phyloP scores from a whole-genome alignment of 35 echinoderm and acorn worm species.

The Strongylocentrotus purpuratus region DNA sequence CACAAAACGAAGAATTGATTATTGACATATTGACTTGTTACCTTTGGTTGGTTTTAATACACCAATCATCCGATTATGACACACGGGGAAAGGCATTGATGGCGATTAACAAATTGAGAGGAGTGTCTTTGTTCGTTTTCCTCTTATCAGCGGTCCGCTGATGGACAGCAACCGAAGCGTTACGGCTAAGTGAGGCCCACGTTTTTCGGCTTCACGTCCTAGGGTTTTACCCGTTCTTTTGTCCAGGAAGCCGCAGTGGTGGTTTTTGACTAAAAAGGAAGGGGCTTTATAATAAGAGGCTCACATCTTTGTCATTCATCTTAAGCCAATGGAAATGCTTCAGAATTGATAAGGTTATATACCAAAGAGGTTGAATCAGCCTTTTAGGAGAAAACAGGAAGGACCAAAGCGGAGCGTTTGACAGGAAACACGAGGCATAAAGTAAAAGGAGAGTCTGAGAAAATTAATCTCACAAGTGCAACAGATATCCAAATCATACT shows the following conservation, averaged over 20 bases:
- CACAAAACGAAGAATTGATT: neutral
- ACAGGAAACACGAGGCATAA: no score
- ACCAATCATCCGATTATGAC: neutral
- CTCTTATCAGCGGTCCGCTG: neutral
- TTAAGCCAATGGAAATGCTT: neutral
- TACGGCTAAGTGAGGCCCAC: neutral
- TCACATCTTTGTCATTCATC: neutral
- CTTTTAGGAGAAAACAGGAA: constrained; percentile 1
- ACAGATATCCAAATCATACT: no score
- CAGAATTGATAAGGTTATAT: neutral
- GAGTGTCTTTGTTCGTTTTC: neutral
- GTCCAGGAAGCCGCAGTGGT: neutral
- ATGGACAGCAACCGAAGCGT: neutral
- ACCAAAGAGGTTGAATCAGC: neutral
- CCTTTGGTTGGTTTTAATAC: neutral
- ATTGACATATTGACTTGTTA: constrained; percentile 19
- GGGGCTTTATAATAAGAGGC: neutral
- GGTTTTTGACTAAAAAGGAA: neutral
- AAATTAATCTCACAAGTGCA: no score
- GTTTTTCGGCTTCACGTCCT: neutral
- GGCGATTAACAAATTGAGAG: constrained; percentile 10
- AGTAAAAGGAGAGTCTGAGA: no score
- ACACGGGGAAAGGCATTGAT: neutral
- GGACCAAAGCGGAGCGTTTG: neutral
- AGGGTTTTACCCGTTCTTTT: neutral